Evolutionary conservation across 2,797 vertebrate genomes (phyloP), one percentile per base, ranked within the genome.

Genomic region (Philypnodon macrostomus): DNA sequence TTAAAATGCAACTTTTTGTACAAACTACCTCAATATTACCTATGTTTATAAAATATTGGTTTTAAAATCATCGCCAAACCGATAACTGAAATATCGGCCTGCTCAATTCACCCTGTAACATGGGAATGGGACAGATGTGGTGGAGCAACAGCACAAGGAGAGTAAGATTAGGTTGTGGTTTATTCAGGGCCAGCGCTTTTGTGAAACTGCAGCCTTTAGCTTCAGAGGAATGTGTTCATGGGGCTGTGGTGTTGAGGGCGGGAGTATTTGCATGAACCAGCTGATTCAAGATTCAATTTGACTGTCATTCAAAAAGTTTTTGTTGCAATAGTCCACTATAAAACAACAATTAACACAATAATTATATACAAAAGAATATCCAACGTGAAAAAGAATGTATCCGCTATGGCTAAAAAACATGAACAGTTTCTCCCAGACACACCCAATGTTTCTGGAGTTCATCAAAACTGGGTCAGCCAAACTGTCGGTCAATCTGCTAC

Each of bases 221-320:
- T 77, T 79, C 81, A 47, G 61, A 84, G 79, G 86, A 89, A 89
- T 89, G 86, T 75, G 69, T 76, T 80, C 82, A 83, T 86, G 85
- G 76, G 79, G 79, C 80, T 73, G 83, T 76, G 79, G 67, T 62
- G 53, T 53, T 58, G 71, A 73, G 62, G 76, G 76, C 70, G 56
- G 75, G 50, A n/a, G n/a, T n/a, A n/a, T n/a, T n/a, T n/a, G n/a
- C n/a, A n/a, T n/a, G n/a, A n/a, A n/a, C n/a, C n/a, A n/a, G n/a
- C n/a, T n/a, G n/a, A n/a, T n/a, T n/a, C n/a, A n/a, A n/a, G n/a
- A n/a, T n/a, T n/a, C n/a, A n/a, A n/a, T n/a, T n/a, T n/a, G n/a
- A n/a, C n/a, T n/a, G n/a, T n/a, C n/a, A n/a, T n/a, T n/a, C n/a
- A n/a, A n/a, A n/a, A n/a, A n/a, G n/a, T n/a, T n/a, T n/a, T n/a